Percentiles rank a stretch among this genome's conserved stretches.
Evolutionary conservation across 2,797 vertebrate species (phyloP).

Genomic region (Taeniopygia guttata): DNA sequence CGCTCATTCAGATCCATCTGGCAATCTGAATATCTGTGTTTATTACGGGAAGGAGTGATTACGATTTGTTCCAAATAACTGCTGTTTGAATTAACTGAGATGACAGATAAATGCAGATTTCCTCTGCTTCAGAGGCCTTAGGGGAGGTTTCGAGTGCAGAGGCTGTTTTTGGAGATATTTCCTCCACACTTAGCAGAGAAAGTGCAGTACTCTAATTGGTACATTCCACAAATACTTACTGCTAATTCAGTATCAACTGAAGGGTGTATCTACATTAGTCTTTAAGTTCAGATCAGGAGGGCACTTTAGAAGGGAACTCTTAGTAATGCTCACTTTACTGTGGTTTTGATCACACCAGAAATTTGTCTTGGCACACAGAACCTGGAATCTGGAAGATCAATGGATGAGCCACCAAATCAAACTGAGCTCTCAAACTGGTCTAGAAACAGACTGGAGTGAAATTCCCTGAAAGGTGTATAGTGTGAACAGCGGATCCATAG

Average conservation of each 20-base stretch:
- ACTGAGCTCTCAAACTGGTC: background rate
- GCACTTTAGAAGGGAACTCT: background rate
- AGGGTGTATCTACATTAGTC: background rate
- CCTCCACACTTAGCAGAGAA: background rate
- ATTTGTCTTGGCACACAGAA: background rate
- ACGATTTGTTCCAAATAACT: conserved; percentile 12
- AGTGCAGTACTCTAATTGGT: background rate
- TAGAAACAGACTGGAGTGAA: background rate
- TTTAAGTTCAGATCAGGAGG: background rate
- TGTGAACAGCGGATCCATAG: background rate
- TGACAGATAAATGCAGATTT: conserved; percentile 23
- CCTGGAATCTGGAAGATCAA: background rate
- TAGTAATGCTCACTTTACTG: background rate
- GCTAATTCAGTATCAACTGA: background rate
- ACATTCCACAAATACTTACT: background rate
- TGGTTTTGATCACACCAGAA: background rate
- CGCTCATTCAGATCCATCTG: conserved; percentile 27
- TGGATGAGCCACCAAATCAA: background rate
- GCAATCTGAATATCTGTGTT: conserved; percentile 16
- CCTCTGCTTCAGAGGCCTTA: background rate
- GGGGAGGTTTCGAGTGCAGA: background rate
- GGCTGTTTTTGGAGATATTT: background rate
- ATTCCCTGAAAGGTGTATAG: background rate
- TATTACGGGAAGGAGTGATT: background rate
- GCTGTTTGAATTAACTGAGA: conserved; percentile 21